Evolutionary conservation across 2,113 vertebrate genomes (phyloP).

Genomic region (Mastomys natalensis): DNA sequence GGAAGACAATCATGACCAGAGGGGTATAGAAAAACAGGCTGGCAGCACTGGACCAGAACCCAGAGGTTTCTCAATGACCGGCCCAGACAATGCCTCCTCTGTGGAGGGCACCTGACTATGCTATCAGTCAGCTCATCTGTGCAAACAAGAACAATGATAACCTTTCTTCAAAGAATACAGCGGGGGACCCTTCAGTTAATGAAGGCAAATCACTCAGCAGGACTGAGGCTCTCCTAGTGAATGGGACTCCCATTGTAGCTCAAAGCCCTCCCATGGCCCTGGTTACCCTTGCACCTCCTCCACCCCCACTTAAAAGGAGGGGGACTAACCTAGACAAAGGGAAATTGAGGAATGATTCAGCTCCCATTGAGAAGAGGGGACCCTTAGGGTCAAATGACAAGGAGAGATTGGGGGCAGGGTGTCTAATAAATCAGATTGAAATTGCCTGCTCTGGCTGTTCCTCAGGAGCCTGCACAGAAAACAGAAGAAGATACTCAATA

Average conservation of each 20-base stretch:
- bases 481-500: not conserved
- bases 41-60: slow-evolving; percentile 38
- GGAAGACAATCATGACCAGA: slow-evolving; percentile 42
- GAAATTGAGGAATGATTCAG: slow-evolving; percentile 67
- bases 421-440: slow-evolving; percentile 10
- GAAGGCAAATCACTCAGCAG: slow-evolving; percentile 60
- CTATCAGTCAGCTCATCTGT: slow-evolving; percentile 77
- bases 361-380: not conserved
- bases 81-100: slow-evolving; percentile 68
- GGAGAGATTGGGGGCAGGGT: not conserved
- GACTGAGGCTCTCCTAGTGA: slow-evolving; percentile 41
- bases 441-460: not conserved
- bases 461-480: not conserved
- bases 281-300: slow-evolving; percentile 50
- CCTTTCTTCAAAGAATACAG: slow-evolving; percentile 74
- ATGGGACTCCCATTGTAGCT: slow-evolving; percentile 54
- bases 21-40: not conserved
- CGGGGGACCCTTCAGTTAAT: slow-evolving; percentile 73
- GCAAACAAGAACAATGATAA: slow-evolving; percentile 79
- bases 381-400: slow-evolving; percentile 63
- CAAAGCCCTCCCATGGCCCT: not conserved
- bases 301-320: not conserved
- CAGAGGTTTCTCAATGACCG: slow-evolving; percentile 67
- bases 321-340: slow-evolving; percentile 62
- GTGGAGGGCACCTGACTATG: slow-evolving; percentile 65